Conservation (phyloP, 2,797 vertebrate species). For the Nannoperca obscura region DNA sequence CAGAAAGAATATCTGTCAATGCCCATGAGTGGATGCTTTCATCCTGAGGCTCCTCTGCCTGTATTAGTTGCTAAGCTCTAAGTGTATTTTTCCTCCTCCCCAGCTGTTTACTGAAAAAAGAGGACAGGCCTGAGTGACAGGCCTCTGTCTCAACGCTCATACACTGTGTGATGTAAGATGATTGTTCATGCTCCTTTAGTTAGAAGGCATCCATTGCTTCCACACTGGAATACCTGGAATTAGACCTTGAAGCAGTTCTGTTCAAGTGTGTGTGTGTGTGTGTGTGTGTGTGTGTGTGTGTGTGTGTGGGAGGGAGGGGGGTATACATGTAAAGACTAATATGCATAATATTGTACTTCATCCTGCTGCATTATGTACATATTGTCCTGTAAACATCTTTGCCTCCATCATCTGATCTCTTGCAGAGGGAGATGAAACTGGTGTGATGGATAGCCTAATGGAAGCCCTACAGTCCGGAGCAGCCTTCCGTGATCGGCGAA, state of each 20-base stretch:
- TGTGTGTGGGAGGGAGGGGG: background rate
- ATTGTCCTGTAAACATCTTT: constrained; percentile 47
- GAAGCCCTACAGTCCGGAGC: constrained; percentile 97
- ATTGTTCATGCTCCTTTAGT: constrained; percentile 21
- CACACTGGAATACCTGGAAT: background rate
- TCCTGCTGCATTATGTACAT: background rate
- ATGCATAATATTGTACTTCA: background rate
- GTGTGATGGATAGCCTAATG: constrained; percentile 99
- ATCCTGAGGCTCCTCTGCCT: constrained; percentile 78
- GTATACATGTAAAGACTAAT: background rate
- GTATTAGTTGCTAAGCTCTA: constrained; percentile 67
- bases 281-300: background rate
- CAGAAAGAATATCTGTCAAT: constrained; percentile 85
- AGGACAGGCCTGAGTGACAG: constrained; percentile 49
- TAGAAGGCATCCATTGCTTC: background rate
- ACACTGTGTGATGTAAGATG: constrained; percentile 14
- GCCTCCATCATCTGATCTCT: constrained; percentile 46
- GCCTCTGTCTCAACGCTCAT: constrained; percentile 38
- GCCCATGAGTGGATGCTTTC: constrained; percentile 84
- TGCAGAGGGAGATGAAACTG: constrained; percentile 96
- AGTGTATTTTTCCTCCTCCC: constrained; percentile 70
- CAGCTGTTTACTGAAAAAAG: constrained; percentile 61
- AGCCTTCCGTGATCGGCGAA: constrained; percentile 96
- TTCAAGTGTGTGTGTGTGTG: background rate
- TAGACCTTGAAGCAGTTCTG: constrained; percentile 4